Conservation (phyloP, 2,888 invertebrate genomes). For the Laothoe populi region DNA sequence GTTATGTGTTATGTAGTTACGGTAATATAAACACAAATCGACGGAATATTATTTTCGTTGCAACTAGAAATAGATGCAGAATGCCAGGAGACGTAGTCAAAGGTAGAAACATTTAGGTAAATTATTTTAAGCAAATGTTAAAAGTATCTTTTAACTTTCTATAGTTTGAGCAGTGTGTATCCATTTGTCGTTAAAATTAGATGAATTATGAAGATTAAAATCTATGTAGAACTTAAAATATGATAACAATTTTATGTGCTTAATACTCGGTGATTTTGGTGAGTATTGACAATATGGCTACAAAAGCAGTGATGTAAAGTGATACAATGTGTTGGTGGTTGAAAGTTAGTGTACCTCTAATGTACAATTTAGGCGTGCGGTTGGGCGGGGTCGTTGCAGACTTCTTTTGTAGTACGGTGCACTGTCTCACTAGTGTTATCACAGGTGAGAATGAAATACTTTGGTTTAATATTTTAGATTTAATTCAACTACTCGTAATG, state of each 20-base stretch:
- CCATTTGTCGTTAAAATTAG: no score
- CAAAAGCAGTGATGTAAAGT: constrained; percentile 7
- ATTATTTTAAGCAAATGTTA: background rate
- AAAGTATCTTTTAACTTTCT: background rate
- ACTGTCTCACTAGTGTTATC: constrained; percentile 66
- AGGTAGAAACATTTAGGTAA: background rate
- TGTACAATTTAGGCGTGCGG: constrained; percentile 65
- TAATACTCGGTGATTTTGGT: background rate
- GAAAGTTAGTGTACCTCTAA: constrained; percentile 68
- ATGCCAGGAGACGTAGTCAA: constrained; percentile 9
- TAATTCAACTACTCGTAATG: background rate
- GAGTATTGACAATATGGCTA: background rate
- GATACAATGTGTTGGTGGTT: constrained; percentile 76
- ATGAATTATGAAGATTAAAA: background rate
- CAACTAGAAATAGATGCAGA: constrained; percentile 17
- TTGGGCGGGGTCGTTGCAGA: constrained; percentile 57
- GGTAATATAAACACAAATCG: constrained; percentile 16
- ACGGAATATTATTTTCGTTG: constrained; percentile 14
- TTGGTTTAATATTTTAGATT: background rate
- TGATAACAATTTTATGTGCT: background rate
- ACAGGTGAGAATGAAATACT: constrained; percentile 54
- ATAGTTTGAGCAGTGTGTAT: background rate
- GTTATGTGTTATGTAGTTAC: background rate
- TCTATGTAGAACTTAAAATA: background rate
- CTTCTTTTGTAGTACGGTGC: constrained; percentile 56